A percentile compares a stretch with the other conserved stretches of the same genome.
These are phyloP conservation scores for Metridium senile DNA, from an alignment of 92 coral and sea anemone species.

Conservation along the genomic window DNA sequence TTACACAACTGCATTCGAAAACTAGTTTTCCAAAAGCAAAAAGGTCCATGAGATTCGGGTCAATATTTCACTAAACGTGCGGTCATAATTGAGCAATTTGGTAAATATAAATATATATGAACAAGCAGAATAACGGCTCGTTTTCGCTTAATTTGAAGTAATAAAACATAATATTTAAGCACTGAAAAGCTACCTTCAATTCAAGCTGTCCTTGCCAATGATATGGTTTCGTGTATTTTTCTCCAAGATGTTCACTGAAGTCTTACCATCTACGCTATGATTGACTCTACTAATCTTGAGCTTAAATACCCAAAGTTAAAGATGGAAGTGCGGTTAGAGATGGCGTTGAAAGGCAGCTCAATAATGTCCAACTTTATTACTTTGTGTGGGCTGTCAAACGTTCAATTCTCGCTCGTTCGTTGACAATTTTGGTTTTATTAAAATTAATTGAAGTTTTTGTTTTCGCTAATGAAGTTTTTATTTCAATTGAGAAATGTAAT, in stretches of 20 bases:
- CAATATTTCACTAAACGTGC: too few relatives aligned
- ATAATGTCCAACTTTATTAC: neutral
- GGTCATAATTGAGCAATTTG: too few relatives aligned
- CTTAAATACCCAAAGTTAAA: neutral
- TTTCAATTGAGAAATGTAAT: neutral
- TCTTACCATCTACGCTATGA: neutral
- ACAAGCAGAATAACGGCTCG: too few relatives aligned
- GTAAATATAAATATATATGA: too few relatives aligned
- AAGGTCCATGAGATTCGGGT: too few relatives aligned
- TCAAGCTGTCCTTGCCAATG: too few relatives aligned
- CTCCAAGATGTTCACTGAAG: neutral
- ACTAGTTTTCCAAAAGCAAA: too few relatives aligned
- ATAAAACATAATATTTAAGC: too few relatives aligned
- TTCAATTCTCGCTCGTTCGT: neutral
- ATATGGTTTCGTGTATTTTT: conserved; percentile 6
- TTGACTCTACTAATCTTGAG: neutral
- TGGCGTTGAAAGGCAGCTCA: neutral
- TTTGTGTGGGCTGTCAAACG: conserved; percentile 6
- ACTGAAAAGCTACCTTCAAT: too few relatives aligned
- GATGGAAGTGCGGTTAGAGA: neutral
- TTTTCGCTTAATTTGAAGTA: too few relatives aligned
- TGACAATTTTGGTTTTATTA: conserved; percentile 8
- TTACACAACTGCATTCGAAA: too few relatives aligned
- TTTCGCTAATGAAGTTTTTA: neutral
- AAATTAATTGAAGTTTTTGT: neutral